Evolutionary conservation across 2,797 vertebrate species (phyloP).

Genomic region (Propithecus perrieri): DNA sequence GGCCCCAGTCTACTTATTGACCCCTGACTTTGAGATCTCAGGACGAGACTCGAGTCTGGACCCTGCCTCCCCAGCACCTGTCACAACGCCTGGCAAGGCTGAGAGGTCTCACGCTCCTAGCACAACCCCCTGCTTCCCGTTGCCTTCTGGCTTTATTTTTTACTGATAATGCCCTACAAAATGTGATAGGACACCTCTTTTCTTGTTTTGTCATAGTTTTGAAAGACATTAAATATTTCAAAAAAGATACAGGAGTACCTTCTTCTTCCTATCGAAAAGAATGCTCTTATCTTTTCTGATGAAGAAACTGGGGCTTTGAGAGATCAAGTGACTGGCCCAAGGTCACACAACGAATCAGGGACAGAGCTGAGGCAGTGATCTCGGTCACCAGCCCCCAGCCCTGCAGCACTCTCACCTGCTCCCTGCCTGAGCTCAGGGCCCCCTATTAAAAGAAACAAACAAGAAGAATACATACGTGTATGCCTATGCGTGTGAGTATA

Average conservation of each 20-base stretch:
- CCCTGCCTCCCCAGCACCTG: neutral
- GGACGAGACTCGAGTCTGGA: neutral
- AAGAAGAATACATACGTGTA: neutral
- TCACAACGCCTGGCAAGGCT: neutral
- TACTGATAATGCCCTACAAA: neutral
- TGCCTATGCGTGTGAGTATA: neutral
- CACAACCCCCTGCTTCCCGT: neutral
- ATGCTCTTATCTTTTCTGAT: neutral
- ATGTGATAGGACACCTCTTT: neutral
- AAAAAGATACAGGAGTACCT: neutral
- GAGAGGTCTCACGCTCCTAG: neutral
- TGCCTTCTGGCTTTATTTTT: neutral
- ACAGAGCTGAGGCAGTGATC: neutral
- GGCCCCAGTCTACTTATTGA: neutral
- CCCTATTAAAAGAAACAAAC: neutral
- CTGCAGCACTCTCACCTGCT: neutral
- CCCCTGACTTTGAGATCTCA: neutral
- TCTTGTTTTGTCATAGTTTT: neutral
- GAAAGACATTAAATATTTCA: neutral
- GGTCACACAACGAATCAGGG: neutral
- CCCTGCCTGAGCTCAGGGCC: neutral
- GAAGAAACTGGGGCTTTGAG: neutral
- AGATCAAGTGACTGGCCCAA: conserved; percentile 3
- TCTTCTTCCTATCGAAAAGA: neutral
- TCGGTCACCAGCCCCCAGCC: neutral